Evolutionary conservation across 1,140 invertebrate species (phyloP), one percentile per base, ranked within the genome.

Genomic region (Pseudomyrmex gracilis): DNA sequence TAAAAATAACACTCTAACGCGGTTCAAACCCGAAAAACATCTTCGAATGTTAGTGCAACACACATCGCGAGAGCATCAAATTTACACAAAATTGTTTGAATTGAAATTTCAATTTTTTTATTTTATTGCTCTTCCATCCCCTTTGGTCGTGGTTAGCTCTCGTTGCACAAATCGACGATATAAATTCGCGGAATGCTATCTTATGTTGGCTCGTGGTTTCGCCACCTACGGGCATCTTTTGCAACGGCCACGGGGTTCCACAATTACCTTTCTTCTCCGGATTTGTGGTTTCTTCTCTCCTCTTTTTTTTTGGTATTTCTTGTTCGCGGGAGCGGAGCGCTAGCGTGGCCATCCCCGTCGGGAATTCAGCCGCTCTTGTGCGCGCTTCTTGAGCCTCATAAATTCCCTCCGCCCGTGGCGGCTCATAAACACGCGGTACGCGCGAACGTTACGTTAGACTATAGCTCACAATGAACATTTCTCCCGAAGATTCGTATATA

Each of bases 131-230:
- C 34, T 34, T 5, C 34, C 34, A 34, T 34, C 5, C 34, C 34
- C 5, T 5, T 5, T 5, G 34, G 34, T 34, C 34, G 34, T 5
- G 7, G 34, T 34, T 34, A 34, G 34, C 34, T 34, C 34, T 34
- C 34, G 34, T 34, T 34, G 34, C 7, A 34, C 34, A 34, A 34
- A 34, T 20, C 76, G 49, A 2, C 13, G 51, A 68, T 34, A 55
- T 70, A 78, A 78, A 78, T 78, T 78, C 58, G 73, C 20, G 10
- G 73, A 17, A 47, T 47, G 47, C 58, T 17, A 68, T 34, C 49
- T 57, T 68, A n/a, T 9, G 49, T 68, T 70, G 63, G 51, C 63
- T 68, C 34, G 74, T 34, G 63, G 24, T 67, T 22, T 55, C 61
- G 17, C 47, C 61, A 67, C 63, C 45, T 45, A 57, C 51, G 49